Evolutionary conservation across 2,797 vertebrate species (phyloP), one percentile per base, ranked within the genome.

Genomic region (Erpetoichthys calabaricus): DNA sequence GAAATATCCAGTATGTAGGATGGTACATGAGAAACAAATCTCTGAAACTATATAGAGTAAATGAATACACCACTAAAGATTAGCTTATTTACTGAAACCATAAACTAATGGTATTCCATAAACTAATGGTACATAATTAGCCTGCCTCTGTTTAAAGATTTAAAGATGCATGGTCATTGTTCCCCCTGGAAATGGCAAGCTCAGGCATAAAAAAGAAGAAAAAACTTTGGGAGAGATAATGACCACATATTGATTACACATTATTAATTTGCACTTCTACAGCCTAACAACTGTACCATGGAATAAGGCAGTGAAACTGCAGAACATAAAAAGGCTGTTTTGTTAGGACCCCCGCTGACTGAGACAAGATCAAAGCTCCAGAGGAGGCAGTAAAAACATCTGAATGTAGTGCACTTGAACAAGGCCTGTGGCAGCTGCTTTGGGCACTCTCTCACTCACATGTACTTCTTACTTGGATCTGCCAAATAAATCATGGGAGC

Each of bases 251-350:
- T 70, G 72, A 77, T 76, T 76, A 73, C 73, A 63, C 64, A 70
- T 75, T 79, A 43, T 84, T 87, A 86, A 85, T 85, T 83, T 74
- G 72, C 70, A 76, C 56, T 0, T 81, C 80, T 78, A 79, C 78
- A 72, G 81, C 81, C 78, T 80, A 85, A 73, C 70, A 76, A 8
- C 46, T 73, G 74, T 74, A 74, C 70, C 77, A 80, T 68, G 73
- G 78, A 73, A 64, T 80, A 80, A 83, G 75, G 80, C 75, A 87
- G 79, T 69, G 74, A 79, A 81, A 79, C 77, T 81, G 85, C 87
- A 86, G 88, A 84, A 89, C 87, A 89, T 91, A 86, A 91, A 91
- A 88, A 89, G 89, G 86, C 89, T 88, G 85, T 86, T 91, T 87
- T 88, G 85, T 85, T 77, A 84, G 83, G 82, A 89, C 89, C 89